phyloP scores from a whole-genome alignment of 1,140 invertebrate genomes.

The Condylostylus longicornis region DNA sequence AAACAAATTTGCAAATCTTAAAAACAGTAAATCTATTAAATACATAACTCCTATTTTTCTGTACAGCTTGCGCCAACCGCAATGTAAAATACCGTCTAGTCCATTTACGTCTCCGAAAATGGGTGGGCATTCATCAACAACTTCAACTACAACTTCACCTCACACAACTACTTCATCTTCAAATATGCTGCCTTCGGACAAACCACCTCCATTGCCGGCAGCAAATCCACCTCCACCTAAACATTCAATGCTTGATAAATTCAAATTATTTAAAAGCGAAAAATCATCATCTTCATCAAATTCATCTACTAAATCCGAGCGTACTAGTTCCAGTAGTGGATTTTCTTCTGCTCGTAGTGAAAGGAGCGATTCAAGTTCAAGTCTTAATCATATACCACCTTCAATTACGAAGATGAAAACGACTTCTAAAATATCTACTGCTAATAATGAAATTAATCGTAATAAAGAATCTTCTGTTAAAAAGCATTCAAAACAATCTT shows the following conservation, averaged over 20 bases:
- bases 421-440: slow-evolving; percentile 11
- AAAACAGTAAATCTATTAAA: no score
- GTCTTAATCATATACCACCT: slow-evolving; percentile 34
- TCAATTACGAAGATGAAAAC: slow-evolving; percentile 15
- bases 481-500: slow-evolving; percentile 24
- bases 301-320: slow-evolving; percentile 49
- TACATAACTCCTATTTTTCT: no score
- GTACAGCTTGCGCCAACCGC: slow-evolving; percentile 4
- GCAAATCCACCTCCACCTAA: slow-evolving; percentile 39
- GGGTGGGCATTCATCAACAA: no score
- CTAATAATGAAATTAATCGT: no score
- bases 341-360: slow-evolving; percentile 80
- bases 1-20: no score
- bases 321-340: slow-evolving; percentile 77
- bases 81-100: slow-evolving; percentile 8
- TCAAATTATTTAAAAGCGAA: slow-evolving; percentile 80
- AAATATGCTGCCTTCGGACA: slow-evolving; percentile 2
- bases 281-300: slow-evolving; percentile 39
- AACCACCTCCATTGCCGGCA: slow-evolving; percentile 6
- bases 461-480: no score
- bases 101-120: slow-evolving; percentile 3
- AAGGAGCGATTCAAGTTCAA: slow-evolving; percentile 53
- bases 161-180: no score
- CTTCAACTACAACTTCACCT: no score
- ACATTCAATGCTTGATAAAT: slow-evolving; percentile 81